Evolutionary conservation across 2,888 invertebrate genomes (phyloP).

Genomic region (Drosophila anceps): DNA sequence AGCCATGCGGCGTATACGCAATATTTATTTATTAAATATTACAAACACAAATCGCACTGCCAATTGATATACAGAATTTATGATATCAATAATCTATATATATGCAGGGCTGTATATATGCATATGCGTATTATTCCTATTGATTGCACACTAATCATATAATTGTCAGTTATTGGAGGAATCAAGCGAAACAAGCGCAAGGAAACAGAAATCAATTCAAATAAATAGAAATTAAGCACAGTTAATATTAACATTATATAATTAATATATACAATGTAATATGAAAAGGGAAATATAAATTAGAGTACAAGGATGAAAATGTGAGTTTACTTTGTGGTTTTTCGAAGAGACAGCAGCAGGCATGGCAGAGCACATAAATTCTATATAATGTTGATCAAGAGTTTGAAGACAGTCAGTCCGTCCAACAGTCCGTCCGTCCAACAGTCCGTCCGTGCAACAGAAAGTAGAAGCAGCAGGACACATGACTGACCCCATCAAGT

Average conservation of each 20-base stretch:
- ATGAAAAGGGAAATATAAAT: too few species aligned
- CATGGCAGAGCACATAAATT: too few species aligned
- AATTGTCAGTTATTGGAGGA: constrained; percentile 1
- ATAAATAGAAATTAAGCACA: background rate
- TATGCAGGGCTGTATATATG: background rate
- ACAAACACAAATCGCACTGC: constrained; percentile 19
- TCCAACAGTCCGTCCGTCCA: too few species aligned
- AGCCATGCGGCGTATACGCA: constrained; percentile 35
- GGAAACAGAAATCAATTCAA: background rate
- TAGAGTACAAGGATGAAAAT: too few species aligned
- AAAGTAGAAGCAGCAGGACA: too few species aligned
- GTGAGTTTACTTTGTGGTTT: too few species aligned
- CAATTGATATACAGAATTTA: constrained; percentile 1
- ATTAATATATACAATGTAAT: too few species aligned
- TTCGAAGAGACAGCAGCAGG: too few species aligned
- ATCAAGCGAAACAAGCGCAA: background rate
- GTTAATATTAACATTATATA: background rate
- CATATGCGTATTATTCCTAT: constrained; percentile 3
- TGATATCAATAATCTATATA: constrained; percentile 9
- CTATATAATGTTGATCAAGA: too few species aligned
- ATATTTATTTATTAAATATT: constrained; percentile 45
- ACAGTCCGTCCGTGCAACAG: too few species aligned
- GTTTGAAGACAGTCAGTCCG: too few species aligned
- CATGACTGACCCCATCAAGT: too few species aligned
- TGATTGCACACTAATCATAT: constrained; percentile 33